Base-by-base conservation (phyloP, 1,140 invertebrate genomes). In the Drosophila orena region DNA sequence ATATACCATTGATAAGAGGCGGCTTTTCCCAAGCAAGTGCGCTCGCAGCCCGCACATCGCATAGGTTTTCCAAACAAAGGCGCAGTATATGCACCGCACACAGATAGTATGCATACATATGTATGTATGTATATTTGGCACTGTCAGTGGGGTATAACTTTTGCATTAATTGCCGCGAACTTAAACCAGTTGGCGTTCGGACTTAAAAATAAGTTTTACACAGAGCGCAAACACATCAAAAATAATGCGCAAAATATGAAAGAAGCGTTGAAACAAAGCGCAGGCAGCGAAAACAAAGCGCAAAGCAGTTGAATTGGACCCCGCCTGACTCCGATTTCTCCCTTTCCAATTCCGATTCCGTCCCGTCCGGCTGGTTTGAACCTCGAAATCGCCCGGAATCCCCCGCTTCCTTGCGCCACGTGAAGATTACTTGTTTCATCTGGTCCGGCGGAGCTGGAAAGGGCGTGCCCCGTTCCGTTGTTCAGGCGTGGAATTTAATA, bases 181-280 rank as follows among this genome's bases (percentile, higher is more conserved):
- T 65, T 56, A 76, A 75, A 76, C 72, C 72, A 76, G 72, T 76
- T 75, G 71, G 20, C 42, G 71, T 75, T 75, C 60, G 20, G 42
- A 65, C 71, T 76, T 75, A 58, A 76, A 75, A 76, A 75, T 75
- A 76, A 58, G 71, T 75, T 75, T 52, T 75, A 42, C 57, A 22
- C 71, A 62, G 52, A 15, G 47, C 40, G 17, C 17, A 40, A 7
- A 20, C 7, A 14, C 22, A 56, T 22, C 55, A 65, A 75, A 65
- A 75, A 66, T 75, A 76, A 75, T 76, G 71, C 72, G 72, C 72
- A 76, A 76, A 75, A 70, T 47, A 66, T 76, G 53, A 75, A 57
- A 70, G 20, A 35, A 35, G 49, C 49, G 2, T 12, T 42, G 34
- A 52, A 65, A 74, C 59, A 75, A 75, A 75, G 60, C 60, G 24